phyloP scores from a whole-genome alignment of 2,113 vertebrate species.

The Bubo blakistoni region DNA sequence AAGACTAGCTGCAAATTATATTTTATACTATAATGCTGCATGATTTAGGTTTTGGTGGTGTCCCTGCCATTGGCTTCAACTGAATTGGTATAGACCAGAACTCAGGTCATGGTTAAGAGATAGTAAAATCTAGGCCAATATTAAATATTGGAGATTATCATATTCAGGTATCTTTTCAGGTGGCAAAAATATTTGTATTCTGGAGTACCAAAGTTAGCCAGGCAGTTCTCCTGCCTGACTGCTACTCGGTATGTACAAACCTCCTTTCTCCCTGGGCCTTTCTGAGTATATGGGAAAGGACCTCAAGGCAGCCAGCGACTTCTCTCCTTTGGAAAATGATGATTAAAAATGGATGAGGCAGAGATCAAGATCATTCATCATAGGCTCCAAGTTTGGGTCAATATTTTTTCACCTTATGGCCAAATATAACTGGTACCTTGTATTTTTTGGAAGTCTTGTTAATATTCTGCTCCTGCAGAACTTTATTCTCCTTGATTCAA shows the following conservation, averaged over 20 bases:
- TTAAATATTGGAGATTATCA: not conserved
- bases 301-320: not conserved
- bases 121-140: not conserved
- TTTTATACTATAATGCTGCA: not conserved
- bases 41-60: not conserved
- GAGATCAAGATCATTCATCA: not conserved
- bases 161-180: not conserved
- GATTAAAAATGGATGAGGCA: not conserved
- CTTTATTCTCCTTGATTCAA: not conserved
- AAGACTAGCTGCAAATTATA: not conserved
- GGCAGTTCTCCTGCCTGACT: not conserved
- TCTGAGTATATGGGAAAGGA: not conserved
- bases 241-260: not conserved
- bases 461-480: not conserved
- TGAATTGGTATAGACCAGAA: not conserved
- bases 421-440: not conserved
- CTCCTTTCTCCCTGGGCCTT: not conserved
- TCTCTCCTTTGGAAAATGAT: not conserved
- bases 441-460: not conserved
- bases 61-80: not conserved
- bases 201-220: not conserved
- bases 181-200: not conserved
- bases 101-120: not conserved
- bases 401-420: not conserved
- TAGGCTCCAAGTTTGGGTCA: not conserved